phyloP scores from a whole-genome alignment of 2,888 invertebrate species.

The Asteroscopus sphinx region DNA sequence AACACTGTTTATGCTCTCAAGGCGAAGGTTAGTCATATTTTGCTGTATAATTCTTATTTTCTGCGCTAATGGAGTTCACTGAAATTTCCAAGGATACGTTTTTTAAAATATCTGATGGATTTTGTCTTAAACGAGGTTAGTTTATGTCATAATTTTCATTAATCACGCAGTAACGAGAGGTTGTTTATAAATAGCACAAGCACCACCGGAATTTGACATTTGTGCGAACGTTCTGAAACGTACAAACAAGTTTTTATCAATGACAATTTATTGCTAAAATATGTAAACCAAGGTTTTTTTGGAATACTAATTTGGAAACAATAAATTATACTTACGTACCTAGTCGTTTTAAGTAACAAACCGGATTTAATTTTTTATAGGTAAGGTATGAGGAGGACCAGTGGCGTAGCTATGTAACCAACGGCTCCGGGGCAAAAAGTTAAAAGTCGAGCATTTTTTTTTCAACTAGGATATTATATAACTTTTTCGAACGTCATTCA shows the following conservation, averaged over 20 bases:
- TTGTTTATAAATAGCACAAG: conserved; percentile 80
- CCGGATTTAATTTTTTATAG: no score
- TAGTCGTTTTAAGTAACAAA: no score
- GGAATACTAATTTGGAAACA: no score
- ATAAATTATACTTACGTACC: no score
- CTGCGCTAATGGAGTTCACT: conserved; percentile 19
- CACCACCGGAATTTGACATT: conserved; percentile 66
- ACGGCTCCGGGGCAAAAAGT: no score
- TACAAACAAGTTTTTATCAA: conserved; percentile 21
- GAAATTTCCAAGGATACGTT: no score
- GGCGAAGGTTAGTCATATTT: conserved; percentile 80
- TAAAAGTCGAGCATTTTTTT: no score
- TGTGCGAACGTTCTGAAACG: conserved; percentile 59
- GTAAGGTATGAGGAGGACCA: no score
- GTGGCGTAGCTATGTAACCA: no score
- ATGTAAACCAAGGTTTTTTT: not conserved
- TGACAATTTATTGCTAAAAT: conserved; percentile 5
- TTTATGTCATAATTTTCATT: conserved; percentile 64
- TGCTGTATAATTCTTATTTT: conserved; percentile 34
- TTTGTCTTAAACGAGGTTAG: conserved; percentile 15
- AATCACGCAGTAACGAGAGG: conserved; percentile 60
- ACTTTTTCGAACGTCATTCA: no score
- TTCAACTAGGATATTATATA: no score
- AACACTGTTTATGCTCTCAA: conserved; percentile 85
- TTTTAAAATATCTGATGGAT: not conserved